Base-by-base conservation (phyloP, 2,888 invertebrate species). In the Megaustenia siamemsis region DNA sequence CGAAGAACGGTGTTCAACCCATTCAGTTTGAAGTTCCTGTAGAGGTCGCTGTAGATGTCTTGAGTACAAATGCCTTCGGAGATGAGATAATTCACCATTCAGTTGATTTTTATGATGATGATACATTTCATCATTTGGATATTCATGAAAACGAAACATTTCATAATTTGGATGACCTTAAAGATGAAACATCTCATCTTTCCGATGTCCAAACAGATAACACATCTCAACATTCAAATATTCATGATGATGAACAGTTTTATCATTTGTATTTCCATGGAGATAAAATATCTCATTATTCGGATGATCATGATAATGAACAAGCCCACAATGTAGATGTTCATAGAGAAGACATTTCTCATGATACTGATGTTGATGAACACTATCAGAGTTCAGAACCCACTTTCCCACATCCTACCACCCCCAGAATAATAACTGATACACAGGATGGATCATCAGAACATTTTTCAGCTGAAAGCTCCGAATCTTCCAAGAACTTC, bases 71-170 rank as follows among this genome's bases (percentile, higher is more conserved):
- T 53, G 53, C 28, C 28, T 10, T 43, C 40, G 63, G 21, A 68
- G 38, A 35, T 38, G 28, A 43, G 4, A 56, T 24, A 38, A 21
- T 60, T 77, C 35, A 77, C 15, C 40, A 40, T 60, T 1, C 38
- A 18, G n/a, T n/a, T n/a, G 79, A 66, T 66, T 43, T 28, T 73
- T 18, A n/a, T 43, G 40, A 66, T n/a, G 66, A 78, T 68, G 53
- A 53, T 4, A 43, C 24, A 43, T 49, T 68, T 79, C 66, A 79
- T 43, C 60, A 60, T 32, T 35, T 79, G 3, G 79, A 66, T 66
- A 21, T 66, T 68, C 68, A 45, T 49, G 68, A 32, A 32, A 35
- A 32, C 24, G 77, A 77, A 6, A 77, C 1, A 38, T 28, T 4
- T 28, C 32, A n/a, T n/a, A 5, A 32, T 53, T n/a, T 18, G 18